Base-by-base conservation (phyloP, 2,888 invertebrate species). In the Melieria crassipennis region DNA sequence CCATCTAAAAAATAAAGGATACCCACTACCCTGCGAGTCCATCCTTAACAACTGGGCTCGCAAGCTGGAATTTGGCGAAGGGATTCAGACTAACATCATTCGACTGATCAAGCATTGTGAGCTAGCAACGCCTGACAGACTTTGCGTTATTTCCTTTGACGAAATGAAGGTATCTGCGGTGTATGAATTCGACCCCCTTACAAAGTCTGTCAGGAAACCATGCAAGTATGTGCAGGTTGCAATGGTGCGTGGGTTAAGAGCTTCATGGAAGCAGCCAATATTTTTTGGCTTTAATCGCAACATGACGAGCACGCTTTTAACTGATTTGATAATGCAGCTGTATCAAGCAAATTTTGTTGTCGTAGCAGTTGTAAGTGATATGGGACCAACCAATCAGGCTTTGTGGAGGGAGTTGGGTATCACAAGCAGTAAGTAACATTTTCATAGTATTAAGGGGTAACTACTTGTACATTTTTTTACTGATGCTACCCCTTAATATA, bases 211-310 rank as follows among this genome's bases (percentile, higher is more conserved):
- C 10, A 62, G 47, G 30, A 43, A 7, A 6, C 62, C 62, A 5
- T n/a, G 7, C 11, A 62, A 62, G 47, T 45, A 63, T 11, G 11
- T 46, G 7, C 62, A 64, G 42, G 64, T 64, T 13, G 65, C n/a
- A n/a, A 50, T 65, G 52, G 65, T 30, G 7, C 9, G 65, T 11
- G 65, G 65, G n/a, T 45, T 65, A 30, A 50, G 43, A 30, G 30
- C 50, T n/a, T 42, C 52, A 11, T 65, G 30, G 30, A 30, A 30
- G 30, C 30, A 30, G 30, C 30, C 30, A 30, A 30, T 30, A 30
- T 30, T 30, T 50, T 50, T 52, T 43, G 30, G 43, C 2, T 65
- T 65, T 11, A 55, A 65, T 42, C 55, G 52, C 45, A 16, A 50
- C 50, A 55, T 65, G 43, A 50, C 50, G 3, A 65, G 42, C n/a